These are phyloP conservation scores for Athalia cordata DNA, from an alignment of 2,888 invertebrate species.

Conservation along the genomic window DNA sequence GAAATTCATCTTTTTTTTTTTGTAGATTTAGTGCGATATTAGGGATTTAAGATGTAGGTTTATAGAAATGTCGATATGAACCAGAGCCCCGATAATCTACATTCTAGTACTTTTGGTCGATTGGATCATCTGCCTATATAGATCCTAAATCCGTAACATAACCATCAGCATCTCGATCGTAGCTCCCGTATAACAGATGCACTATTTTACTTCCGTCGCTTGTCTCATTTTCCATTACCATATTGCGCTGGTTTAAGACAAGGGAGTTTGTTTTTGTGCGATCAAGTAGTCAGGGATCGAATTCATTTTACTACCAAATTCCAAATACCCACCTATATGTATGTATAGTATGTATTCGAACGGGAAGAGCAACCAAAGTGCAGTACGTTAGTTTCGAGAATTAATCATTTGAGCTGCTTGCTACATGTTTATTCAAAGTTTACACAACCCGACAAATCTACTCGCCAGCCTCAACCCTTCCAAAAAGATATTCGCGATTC, in stretches of 20 bases:
- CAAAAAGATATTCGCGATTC: constrained; percentile 11
- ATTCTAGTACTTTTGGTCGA: too few relatives aligned
- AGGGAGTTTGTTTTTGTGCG: constrained; percentile 5
- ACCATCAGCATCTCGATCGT: background rate
- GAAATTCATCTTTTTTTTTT: constrained; percentile 1
- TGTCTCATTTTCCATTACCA: constrained; percentile 19
- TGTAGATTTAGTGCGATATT: background rate
- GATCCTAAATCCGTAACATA: background rate
- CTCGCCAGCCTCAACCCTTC: background rate
- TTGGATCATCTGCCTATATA: too few relatives aligned
- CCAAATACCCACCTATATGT: background rate
- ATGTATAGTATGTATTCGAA: background rate
- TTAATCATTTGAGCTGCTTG: constrained; percentile 1
- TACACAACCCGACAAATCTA: constrained; percentile 6
- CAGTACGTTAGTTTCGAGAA: constrained; percentile 10
- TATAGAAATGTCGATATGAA: too few relatives aligned
- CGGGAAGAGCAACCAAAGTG: constrained; percentile 6
- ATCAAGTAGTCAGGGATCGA: constrained; percentile 23
- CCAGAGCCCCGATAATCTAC: too few relatives aligned
- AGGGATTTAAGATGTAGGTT: background rate
- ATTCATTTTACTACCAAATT: constrained; percentile 39
- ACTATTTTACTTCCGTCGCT: constrained; percentile 13
- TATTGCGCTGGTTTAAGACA: constrained; percentile 21
- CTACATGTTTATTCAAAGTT: constrained; percentile 26
- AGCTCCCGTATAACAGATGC: constrained; percentile 17